Base-by-base conservation (phyloP, 2,888 invertebrate genomes). In the Odontothrips loti region DNA sequence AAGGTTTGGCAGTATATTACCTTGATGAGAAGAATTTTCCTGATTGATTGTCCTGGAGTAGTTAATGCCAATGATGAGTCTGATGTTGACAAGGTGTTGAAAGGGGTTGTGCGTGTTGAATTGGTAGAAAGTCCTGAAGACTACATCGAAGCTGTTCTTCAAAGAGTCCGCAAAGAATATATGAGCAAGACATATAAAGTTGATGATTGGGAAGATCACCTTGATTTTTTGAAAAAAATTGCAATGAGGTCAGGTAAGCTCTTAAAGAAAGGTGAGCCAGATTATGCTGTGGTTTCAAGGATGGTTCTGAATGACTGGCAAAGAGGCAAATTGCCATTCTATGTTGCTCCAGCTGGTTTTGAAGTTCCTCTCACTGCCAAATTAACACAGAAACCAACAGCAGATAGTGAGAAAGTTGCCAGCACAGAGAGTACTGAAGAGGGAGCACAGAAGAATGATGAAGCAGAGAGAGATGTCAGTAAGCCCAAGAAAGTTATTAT, bases 1-100 rank as follows among this genome's bases (percentile, higher is more conserved):
- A 96, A 96, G 89, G 98, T 99, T 1, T 99, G 99, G 99, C 99
- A 99, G 87, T 99, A 99, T 87, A 97, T 99, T 78, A 98, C 99
- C 0, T 88, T 99, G 81, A 99, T 99, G 99, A 93, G 92, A 85
- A 91, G 96, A 84, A 99, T 99, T 86, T 99, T 95, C 87, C 90
- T 99, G 20, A 98, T 99, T 84, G 99, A 99, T 89, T 99, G 99
- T 87, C 99, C 99, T 3, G 99, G 99, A 58, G 95, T 99, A 81
- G 99, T 99, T 9, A 98, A 98, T 88, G 98, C 99, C 12, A 95
- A 96, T 15, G 96, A 96, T 20, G 98, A 99, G 89, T 95, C 96
- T 1, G 98, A 99, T 84, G 94, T 96, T 0, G 96, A 96, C 85
- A 96, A 96, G 86, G 97, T 99, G 63, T 89, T 99, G 2, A 99